Evolutionary conservation across 2,113 vertebrate genomes (phyloP), one percentile per base, ranked within the genome.

Genomic region (Melanotaenia duboulayi): DNA sequence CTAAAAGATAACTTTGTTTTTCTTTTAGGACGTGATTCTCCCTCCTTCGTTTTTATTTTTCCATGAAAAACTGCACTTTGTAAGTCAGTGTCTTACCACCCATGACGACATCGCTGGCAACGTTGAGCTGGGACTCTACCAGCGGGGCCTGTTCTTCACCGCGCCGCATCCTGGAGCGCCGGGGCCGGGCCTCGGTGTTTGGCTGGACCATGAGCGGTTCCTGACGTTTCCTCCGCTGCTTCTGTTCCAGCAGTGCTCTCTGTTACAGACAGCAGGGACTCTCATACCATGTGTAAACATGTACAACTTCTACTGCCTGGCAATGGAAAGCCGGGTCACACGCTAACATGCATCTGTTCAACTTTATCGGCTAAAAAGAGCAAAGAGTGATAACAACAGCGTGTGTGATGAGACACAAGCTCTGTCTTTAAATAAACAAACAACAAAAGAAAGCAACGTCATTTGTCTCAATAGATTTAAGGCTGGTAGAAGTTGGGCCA

Each of bases 161-260:
- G 0, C 84, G 91, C 69, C 92, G 93, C 2, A 94, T 91, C 74
- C 95, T 95, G 19, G 93, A 80, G 11, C 93, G 94, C 0, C 90
- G 90, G 0, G 94, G 91, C 65, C 94, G 94, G 46, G 91, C 89
- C 81, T 99, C 97, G 0, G 94, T 95, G 85, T 98, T 99, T 42
- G 97, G 96, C 78, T 98, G 96, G 0, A 97, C 96, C 97, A 98
- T 99, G 68, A 96, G 87, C 0, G 95, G 95, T 66, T 99, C 96
- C 22, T 97, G 96, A 0, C 96, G 94, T 54, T 97, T 98, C 87
- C 94, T 93, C 59, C 95, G 93, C 87, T 98, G 97, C 87, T 96
- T 99, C 90, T 97, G 97, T 89, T 98, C 96, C 58, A 99, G 89
- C 51, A 99, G 92, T 0, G 93, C 95, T 91, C 96, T 95, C 98